A percentile compares a stretch with the other conserved stretches of the same genome.
phyloP scores from a whole-genome alignment of 2,797 vertebrate species.

The Prionace glauca region DNA sequence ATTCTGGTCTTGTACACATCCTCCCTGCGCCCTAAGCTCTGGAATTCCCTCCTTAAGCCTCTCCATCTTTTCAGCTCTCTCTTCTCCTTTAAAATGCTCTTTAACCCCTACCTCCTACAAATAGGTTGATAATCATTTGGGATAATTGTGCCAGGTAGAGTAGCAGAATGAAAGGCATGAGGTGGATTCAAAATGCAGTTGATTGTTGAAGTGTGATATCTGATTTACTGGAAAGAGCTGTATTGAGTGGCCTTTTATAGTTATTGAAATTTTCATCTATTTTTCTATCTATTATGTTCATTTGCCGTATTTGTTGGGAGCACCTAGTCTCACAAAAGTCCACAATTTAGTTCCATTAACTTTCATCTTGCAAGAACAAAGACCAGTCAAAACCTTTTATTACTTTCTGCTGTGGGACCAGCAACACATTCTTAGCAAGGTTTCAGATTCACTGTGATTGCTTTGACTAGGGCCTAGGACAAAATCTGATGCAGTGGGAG shows the following conservation, averaged over 20 bases:
- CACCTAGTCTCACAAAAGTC: not conserved
- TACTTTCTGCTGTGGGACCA: not conserved
- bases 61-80: not conserved
- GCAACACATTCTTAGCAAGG: not conserved
- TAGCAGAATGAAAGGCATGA: not conserved
- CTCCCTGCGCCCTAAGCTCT: not conserved
- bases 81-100: not conserved
- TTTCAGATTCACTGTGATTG: not conserved
- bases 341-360: not conserved
- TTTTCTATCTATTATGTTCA: not conserved
- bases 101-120: not conserved
- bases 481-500: not conserved
- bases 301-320: not conserved
- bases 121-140: not conserved
- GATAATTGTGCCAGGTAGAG: not conserved
- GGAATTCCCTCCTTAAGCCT: not conserved
- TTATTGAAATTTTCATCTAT: not conserved
- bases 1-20: not conserved
- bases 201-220: not conserved
- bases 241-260: not conserved
- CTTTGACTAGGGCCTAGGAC: not conserved
- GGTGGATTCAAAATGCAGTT: not conserved
- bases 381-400: not conserved
- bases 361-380: not conserved
- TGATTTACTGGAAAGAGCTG: not conserved